Conservation (phyloP, 2,888 invertebrate genomes). For the Cinara cedri region DNA sequence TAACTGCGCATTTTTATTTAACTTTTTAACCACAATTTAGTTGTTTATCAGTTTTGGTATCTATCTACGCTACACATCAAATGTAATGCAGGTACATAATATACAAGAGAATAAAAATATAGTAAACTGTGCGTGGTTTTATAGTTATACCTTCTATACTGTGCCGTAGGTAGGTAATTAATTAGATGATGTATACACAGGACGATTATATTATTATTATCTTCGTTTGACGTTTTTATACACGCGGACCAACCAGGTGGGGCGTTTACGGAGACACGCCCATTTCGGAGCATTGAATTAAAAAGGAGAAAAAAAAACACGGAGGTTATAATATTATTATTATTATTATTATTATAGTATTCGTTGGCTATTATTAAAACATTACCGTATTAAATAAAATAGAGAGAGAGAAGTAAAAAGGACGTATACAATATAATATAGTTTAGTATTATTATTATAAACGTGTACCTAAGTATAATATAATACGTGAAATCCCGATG, state of each 20-base stretch:
- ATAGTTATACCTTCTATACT: background rate
- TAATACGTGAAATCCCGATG: slow-evolving; percentile 53
- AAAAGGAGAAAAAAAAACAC: background rate
- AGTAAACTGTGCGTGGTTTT: too few species aligned
- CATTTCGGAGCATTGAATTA: slow-evolving; percentile 19
- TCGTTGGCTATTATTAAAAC: slow-evolving; percentile 46
- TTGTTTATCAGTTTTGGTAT: too few species aligned
- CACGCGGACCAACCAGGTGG: slow-evolving; percentile 18
- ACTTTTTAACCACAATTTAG: too few species aligned
- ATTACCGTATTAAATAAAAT: slow-evolving; percentile 36
- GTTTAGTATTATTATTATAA: slow-evolving; percentile 32
- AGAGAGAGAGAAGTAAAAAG: background rate
- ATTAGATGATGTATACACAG: background rate
- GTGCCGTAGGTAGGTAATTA: background rate
- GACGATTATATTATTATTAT: slow-evolving; percentile 18
- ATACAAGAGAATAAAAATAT: too few species aligned
- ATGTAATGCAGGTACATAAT: too few species aligned
- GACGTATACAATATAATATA: background rate
- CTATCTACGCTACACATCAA: too few species aligned
- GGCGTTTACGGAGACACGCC: slow-evolving; percentile 23
- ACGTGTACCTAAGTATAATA: background rate
- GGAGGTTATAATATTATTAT: background rate
- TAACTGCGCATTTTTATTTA: too few species aligned
- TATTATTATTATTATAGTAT: too few species aligned
- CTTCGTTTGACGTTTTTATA: slow-evolving; percentile 53